A percentile compares a stretch with the other conserved stretches of the same genome.
phyloP scores from a whole-genome alignment of 2,797 vertebrate genomes.

The Enteromius radiatus region DNA sequence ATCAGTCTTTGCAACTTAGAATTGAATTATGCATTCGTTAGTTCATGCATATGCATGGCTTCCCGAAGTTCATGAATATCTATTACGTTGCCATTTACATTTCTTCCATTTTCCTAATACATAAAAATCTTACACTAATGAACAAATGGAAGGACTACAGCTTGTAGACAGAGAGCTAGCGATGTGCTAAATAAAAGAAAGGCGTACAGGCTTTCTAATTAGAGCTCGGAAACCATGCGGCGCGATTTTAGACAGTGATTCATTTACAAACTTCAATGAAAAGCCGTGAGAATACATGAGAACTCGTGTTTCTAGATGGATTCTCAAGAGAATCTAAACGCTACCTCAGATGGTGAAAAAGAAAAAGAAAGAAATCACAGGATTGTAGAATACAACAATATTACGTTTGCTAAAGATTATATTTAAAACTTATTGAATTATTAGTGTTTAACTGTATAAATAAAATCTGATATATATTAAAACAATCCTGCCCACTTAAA shows the following conservation, averaged over 20 bases:
- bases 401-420: neutral
- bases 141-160: constrained; percentile 57
- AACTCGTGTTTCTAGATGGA: constrained; percentile 26
- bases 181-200: constrained; percentile 59
- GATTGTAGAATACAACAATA: neutral
- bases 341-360: constrained; percentile 1
- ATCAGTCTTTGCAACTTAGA: constrained; percentile 56
- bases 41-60: constrained; percentile 63
- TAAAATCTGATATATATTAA: neutral
- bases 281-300: constrained; percentile 33
- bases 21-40: constrained; percentile 61
- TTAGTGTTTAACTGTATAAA: neutral
- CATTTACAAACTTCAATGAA: constrained; percentile 46
- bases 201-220: constrained; percentile 54
- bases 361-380: neutral
- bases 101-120: constrained; percentile 56
- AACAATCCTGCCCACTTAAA: neutral
- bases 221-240: constrained; percentile 55
- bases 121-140: constrained; percentile 57
- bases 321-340: constrained; percentile 25
- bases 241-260: constrained; percentile 49
- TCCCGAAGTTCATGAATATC: constrained; percentile 63
- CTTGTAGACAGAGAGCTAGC: constrained; percentile 54
- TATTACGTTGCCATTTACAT: constrained; percentile 57
- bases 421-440: neutral